phyloP scores from a whole-genome alignment of 2,888 invertebrate genomes.

The Lasius fuliginosus region DNA sequence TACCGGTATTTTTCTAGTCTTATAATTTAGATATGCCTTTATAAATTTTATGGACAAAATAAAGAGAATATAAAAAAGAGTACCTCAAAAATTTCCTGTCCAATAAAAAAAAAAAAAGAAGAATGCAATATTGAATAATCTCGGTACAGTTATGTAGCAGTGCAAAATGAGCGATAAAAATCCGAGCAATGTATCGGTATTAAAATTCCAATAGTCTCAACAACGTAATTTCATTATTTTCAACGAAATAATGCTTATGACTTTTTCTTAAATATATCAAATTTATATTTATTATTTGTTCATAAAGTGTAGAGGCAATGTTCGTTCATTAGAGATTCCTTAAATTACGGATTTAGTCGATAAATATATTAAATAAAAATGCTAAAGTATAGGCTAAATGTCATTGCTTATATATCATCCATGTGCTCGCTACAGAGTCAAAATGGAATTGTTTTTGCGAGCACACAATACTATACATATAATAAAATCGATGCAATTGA shows the following conservation, averaged over 20 bases:
- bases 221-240: neutral
- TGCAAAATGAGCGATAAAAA: neutral
- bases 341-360: neutral
- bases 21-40: conserved; percentile 32
- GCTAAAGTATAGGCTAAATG: neutral
- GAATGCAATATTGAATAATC: neutral
- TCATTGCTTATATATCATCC: neutral
- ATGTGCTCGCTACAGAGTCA: neutral
- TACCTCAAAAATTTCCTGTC: neutral
- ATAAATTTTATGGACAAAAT: conserved; percentile 20
- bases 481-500: conserved; percentile 65
- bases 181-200: neutral
- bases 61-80: neutral
- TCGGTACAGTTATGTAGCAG: neutral
- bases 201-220: neutral
- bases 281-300: neutral
- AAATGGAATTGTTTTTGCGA: conserved; percentile 11
- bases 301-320: neutral
- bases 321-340: neutral
- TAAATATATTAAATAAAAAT: neutral
- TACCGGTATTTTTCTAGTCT: conserved; percentile 16
- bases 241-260: neutral
- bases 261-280: neutral
- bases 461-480: conserved; percentile 9
- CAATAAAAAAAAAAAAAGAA: neutral